Conservation (phyloP, 2,888 invertebrate genomes). For the Harmothoe impar region DNA sequence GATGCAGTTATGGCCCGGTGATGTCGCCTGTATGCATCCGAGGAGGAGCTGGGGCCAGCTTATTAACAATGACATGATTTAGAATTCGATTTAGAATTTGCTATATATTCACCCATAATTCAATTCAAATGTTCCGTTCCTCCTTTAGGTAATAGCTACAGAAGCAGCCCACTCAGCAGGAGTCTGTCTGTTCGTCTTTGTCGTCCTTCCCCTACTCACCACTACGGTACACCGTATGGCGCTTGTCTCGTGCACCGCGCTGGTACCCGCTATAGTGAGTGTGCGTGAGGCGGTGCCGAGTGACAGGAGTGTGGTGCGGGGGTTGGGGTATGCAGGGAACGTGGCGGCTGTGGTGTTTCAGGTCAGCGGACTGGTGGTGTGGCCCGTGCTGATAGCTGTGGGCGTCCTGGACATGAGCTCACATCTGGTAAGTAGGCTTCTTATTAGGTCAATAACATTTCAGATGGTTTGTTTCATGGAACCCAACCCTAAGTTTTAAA, state of each 20-base stretch:
- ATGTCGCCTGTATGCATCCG: too few species aligned
- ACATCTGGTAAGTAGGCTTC: constrained; percentile 1
- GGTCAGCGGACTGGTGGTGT: not conserved
- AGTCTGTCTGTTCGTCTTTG: constrained; percentile 92
- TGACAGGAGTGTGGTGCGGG: not conserved
- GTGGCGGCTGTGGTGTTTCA: not conserved
- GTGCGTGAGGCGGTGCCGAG: not conserved
- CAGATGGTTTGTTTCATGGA: too few species aligned
- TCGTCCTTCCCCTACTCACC: constrained; percentile 95
- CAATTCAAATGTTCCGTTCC: too few species aligned
- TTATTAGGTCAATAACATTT: too few species aligned
- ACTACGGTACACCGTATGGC: constrained; percentile 97
- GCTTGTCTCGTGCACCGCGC: constrained; percentile 87
- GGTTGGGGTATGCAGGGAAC: not conserved
- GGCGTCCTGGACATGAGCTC: not conserved
- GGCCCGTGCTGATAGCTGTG: not conserved
- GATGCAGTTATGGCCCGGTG: too few species aligned
- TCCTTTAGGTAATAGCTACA: constrained; percentile 87
- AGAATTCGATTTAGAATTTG: too few species aligned
- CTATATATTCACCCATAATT: too few species aligned
- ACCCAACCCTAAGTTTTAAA: too few species aligned
- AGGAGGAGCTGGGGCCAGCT: too few species aligned
- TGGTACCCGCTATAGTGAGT: not conserved
- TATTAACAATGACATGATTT: too few species aligned
- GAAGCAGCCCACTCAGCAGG: constrained; percentile 95